Base-by-base conservation (phyloP, 2,113 vertebrate genomes). In the Gnathonemus longibarbis region DNA sequence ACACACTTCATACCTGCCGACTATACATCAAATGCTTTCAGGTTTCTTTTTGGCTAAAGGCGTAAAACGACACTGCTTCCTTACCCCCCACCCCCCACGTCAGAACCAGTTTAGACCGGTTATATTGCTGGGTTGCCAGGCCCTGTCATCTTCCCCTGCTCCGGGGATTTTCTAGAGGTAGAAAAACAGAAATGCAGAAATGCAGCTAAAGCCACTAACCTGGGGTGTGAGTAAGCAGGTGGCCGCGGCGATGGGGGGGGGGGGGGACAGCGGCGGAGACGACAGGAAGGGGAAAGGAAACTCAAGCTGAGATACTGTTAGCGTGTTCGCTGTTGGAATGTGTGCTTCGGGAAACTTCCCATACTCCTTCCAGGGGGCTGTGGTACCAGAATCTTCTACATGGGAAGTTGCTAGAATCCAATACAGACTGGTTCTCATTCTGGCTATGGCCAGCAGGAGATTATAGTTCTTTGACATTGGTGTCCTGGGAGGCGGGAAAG, bases 41-140 rank as follows among this genome's bases (percentile, higher is more conserved):
- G 94, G 95, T 91, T 92, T 94, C 94, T 97, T 96, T 94, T 96
- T 97, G 96, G 96, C 96, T 96, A 93, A 96, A 95, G 95, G 96
- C 95, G 95, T 96, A 94, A 93, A 94, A 95, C 94, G 94, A 95
- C 93, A 96, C 93, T 93, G 94, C 95, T 97, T 35, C 92, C 92
- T 91, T 95, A 96, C 93, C 95, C 93, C 95, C 96, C 92, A 50
- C 49, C 11, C 95, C 93, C 93, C 93, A 92, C 95, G 93, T 95
- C 94, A 93, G 93, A 97, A 96, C 97, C 96, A 97, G 98, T 98
- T 96, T 96, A 97, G 96, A 97, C 97, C 95, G 96, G 97, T 97
- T 97, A 95, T 95, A 95, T 96, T 95, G 96, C 95, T 95, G 95
- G 92, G 95, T 93, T 96, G 91, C 88, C 92, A 92, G 94, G 95